These are phyloP conservation scores for Actinostola sp. DNA, from an alignment of 92 coral and sea anemone genomes.

Conservation along the genomic window DNA sequence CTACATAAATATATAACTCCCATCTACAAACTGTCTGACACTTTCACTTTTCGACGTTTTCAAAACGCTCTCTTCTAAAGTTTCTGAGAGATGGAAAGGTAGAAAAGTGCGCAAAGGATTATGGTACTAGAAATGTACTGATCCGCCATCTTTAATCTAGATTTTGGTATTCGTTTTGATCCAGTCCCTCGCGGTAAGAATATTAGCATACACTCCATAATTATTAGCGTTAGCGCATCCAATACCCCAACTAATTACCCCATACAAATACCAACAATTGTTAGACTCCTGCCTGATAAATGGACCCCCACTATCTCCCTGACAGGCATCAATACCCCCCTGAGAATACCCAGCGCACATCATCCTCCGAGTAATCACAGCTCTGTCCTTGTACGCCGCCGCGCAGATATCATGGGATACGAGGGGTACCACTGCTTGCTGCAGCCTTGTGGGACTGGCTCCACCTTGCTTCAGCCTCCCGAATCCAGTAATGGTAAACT, in stretches of 20 bases:
- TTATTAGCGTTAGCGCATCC: slow-evolving; percentile 61
- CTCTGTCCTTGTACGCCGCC: slow-evolving; percentile 28
- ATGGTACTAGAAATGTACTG: no score
- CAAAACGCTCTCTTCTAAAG: no score
- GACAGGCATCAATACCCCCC: slow-evolving; percentile 73
- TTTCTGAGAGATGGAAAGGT: no score
- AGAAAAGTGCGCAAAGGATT: no score
- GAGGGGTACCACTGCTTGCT: slow-evolving; percentile 61
- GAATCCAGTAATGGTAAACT: slow-evolving; percentile 61
- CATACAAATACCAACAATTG: slow-evolving; percentile 56
- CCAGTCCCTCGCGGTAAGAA: slow-evolving; percentile 41
- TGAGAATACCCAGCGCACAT: slow-evolving; percentile 56
- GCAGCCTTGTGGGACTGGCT: slow-evolving; percentile 35
- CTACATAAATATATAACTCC: no score
- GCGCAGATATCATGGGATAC: slow-evolving; percentile 47
- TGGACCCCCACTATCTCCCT: slow-evolving; percentile 79
- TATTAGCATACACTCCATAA: slow-evolving; percentile 59
- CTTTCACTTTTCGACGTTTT: no score
- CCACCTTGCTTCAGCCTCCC: slow-evolving; percentile 57
- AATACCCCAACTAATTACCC: slow-evolving; percentile 67
- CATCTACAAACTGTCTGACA: no score
- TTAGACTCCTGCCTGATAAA: slow-evolving; percentile 42
- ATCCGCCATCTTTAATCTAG: no score
- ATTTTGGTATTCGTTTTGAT: slow-evolving; percentile 14
- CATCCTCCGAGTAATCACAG: slow-evolving; percentile 45